Conservation (phyloP, 2,797 vertebrate species). For the Setipinna tenuifilis region DNA sequence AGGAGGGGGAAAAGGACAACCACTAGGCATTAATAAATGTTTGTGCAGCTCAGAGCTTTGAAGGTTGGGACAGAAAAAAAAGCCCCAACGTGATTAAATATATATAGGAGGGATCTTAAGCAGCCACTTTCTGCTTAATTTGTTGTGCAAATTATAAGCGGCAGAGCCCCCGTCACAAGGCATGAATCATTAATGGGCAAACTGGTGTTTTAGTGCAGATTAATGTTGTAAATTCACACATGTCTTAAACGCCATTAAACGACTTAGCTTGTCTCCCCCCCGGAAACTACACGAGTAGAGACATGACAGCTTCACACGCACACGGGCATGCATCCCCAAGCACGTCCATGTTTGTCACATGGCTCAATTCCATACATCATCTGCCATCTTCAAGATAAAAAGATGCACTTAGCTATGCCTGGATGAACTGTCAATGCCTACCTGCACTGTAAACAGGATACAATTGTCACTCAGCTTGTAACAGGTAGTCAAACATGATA, state of each 20-base stretch:
- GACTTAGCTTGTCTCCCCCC: slow-evolving; percentile 38
- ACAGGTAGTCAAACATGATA: background rate
- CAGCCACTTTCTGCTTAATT: slow-evolving; percentile 51
- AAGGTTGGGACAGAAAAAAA: background rate
- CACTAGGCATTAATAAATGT: slow-evolving; percentile 36
- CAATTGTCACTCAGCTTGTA: background rate
- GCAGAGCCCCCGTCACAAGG: slow-evolving; percentile 35
- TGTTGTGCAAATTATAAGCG: slow-evolving; percentile 52
- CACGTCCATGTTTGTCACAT: too few species aligned
- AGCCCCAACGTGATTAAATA: slow-evolving; percentile 46
- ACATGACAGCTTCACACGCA: slow-evolving; percentile 35
- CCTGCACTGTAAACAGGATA: background rate
- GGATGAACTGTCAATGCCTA: background rate
- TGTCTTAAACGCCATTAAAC: slow-evolving; percentile 53
- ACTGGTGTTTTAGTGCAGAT: slow-evolving; percentile 51
- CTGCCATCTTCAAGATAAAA: background rate
- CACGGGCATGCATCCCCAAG: slow-evolving; percentile 23
- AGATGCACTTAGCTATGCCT: background rate
- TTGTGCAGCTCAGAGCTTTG: background rate
- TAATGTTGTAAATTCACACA: slow-evolving; percentile 51
- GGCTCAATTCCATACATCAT: too few species aligned
- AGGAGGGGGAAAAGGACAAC: slow-evolving; percentile 15
- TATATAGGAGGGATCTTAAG: slow-evolving; percentile 47
- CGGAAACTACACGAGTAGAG: slow-evolving; percentile 41
- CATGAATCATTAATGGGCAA: slow-evolving; percentile 57